Evolutionary conservation across 2,113 vertebrate genomes (phyloP).

Genomic region (Muntiacus muntjak): DNA sequence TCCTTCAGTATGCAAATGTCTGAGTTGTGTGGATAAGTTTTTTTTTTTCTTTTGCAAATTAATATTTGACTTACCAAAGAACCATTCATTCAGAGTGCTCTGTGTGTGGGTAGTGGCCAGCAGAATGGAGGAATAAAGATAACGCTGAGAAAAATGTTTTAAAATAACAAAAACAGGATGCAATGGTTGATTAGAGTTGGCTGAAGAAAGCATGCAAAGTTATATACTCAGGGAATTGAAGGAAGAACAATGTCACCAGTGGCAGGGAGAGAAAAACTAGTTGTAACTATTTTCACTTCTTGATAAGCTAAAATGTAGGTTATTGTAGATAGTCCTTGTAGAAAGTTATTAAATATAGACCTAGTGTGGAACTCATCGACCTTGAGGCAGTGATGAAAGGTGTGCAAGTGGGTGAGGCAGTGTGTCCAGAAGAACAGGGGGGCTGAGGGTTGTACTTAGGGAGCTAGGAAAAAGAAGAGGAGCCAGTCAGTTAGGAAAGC

Average conservation of each 20-base stretch:
- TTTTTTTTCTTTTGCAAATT: constrained; percentile 22
- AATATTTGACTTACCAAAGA: not conserved
- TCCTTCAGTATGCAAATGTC: not conserved
- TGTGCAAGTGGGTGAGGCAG: not conserved
- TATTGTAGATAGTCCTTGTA: not conserved
- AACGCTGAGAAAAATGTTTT: not conserved
- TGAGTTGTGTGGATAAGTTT: not conserved
- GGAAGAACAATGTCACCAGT: not conserved
- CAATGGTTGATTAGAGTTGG: not conserved
- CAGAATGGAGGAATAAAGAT: not conserved
- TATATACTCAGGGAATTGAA: not conserved
- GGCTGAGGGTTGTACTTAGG: not conserved
- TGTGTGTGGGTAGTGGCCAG: not conserved
- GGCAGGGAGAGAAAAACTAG: not conserved
- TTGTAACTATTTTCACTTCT: not conserved
- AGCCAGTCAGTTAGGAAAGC: not conserved
- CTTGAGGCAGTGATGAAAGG: not conserved
- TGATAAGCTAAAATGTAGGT: not conserved
- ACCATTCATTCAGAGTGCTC: not conserved
- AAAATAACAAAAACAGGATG: constrained; percentile 23
- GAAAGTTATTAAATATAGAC: not conserved
- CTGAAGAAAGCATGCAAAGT: constrained; percentile 4
- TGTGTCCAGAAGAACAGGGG: not conserved
- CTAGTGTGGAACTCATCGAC: not conserved
- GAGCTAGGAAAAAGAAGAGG: not conserved